Conservation (phyloP, 2,113 vertebrate species). For the Clinocottus analis region DNA sequence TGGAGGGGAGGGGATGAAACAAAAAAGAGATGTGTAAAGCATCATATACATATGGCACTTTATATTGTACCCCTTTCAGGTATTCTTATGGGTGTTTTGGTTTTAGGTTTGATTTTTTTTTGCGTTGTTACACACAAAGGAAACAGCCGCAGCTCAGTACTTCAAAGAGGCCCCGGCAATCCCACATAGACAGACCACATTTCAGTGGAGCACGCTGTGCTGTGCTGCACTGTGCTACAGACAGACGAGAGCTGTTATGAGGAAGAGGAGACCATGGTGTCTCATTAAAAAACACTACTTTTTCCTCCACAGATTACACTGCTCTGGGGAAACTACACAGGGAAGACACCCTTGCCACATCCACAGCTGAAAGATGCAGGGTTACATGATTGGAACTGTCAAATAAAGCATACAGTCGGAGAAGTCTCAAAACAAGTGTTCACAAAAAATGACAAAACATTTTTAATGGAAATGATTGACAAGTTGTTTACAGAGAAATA, state of each 20-base stretch:
- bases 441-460: conserved; percentile 60
- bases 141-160: conserved; percentile 71
- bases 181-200: conserved; percentile 73
- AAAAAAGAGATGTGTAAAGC: conserved; percentile 75
- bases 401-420: conserved; percentile 78
- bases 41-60: conserved; percentile 82
- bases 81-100: conserved; percentile 85
- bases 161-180: conserved; percentile 80
- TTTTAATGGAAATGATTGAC: conserved; percentile 75
- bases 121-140: conserved; percentile 81
- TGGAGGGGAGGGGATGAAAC: conserved; percentile 76
- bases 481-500: conserved; percentile 67
- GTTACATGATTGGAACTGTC: conserved; percentile 77
- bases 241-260: conserved; percentile 67
- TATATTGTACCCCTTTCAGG: conserved; percentile 82
- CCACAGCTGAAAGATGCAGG: conserved; percentile 52
- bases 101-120: conserved; percentile 82
- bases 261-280: conserved; percentile 66
- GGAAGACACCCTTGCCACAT: conserved; percentile 59
- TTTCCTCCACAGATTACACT: conserved; percentile 72
- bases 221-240: conserved; percentile 53
- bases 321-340: conserved; percentile 62
- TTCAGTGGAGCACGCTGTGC: conserved; percentile 63
- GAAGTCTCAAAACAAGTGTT: conserved; percentile 61
- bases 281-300: conserved; percentile 76